Conservation (phyloP, 2,797 vertebrate species). For the Pantherophis alleghaniensis region DNA sequence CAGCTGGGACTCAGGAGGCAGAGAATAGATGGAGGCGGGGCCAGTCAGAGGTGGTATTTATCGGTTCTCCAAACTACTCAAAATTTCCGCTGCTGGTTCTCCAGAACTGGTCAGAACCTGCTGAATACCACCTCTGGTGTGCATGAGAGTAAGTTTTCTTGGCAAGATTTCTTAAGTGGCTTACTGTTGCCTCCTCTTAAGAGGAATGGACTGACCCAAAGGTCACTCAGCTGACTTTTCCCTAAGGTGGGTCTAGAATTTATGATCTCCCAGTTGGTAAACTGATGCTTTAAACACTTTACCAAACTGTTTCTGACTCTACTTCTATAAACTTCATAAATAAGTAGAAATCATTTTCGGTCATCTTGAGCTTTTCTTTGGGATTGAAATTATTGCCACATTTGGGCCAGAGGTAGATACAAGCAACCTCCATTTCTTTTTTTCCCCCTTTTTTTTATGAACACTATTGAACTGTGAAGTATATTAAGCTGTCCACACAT, state of each 20-base stretch:
- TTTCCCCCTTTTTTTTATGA: background rate
- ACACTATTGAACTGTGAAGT: constrained; percentile 15
- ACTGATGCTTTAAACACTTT: background rate
- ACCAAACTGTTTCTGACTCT: background rate
- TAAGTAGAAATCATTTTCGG: background rate
- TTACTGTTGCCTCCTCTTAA: background rate
- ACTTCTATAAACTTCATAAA: background rate
- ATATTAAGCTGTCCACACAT: constrained; percentile 21
- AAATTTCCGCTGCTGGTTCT: no score
- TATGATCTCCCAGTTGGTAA: background rate
- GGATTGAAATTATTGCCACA: background rate
- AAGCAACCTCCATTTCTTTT: background rate
- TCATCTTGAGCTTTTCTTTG: background rate
- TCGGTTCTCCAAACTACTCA: no score
- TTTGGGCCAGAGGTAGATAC: background rate
- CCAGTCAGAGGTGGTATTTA: no score
- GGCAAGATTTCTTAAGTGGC: background rate
- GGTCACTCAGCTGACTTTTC: background rate
- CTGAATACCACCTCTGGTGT: no score
- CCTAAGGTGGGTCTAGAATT: background rate
- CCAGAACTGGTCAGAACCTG: no score
- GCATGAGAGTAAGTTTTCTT: background rate
- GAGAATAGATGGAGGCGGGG: no score
- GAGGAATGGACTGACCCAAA: background rate
- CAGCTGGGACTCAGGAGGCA: no score